These are phyloP conservation scores for Corythaeola cristata DNA, from an alignment of 2,113 vertebrate genomes.

Conservation along the genomic window DNA sequence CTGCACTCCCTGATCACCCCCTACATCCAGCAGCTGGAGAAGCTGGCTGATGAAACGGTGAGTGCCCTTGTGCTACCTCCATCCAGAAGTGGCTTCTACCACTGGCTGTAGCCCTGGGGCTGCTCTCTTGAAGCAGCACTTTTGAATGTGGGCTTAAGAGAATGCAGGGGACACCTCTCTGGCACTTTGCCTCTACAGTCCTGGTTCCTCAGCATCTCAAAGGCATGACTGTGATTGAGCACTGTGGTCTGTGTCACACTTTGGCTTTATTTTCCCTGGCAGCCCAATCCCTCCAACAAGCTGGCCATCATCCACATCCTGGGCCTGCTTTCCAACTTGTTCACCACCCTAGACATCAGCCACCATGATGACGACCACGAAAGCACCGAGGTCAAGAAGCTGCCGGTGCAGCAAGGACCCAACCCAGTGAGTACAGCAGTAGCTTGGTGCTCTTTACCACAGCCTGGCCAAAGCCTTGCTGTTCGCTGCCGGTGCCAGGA, in stretches of 20 bases:
- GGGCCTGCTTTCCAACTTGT: constrained; percentile 96
- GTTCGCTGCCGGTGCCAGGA: neutral
- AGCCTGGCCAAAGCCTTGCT: neutral
- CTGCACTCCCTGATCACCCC: constrained; percentile 97
- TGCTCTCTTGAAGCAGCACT: neutral
- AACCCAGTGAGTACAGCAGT: constrained; percentile 86
- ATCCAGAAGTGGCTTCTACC: neutral
- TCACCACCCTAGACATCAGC: constrained; percentile 96
- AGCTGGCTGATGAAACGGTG: constrained; percentile 94
- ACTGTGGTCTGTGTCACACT: neutral
- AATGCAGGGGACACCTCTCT: neutral
- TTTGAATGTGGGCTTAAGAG: neutral
- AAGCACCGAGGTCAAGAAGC: constrained; percentile 86
- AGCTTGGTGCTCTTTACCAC: neutral
- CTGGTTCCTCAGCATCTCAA: neutral
- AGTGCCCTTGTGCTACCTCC: neutral
- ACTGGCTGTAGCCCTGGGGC: neutral
- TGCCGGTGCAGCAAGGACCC: constrained; percentile 89
- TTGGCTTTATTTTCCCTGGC: constrained; percentile 45
- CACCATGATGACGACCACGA: constrained; percentile 95
- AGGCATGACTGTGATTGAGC: neutral
- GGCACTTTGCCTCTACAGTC: neutral
- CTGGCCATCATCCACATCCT: constrained; percentile 98
- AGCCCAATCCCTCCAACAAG: constrained; percentile 98
- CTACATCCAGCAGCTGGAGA: constrained; percentile 98